These are phyloP conservation scores for Nemoura dubitans DNA, from an alignment of 2,888 invertebrate species.

Conservation along the genomic window DNA sequence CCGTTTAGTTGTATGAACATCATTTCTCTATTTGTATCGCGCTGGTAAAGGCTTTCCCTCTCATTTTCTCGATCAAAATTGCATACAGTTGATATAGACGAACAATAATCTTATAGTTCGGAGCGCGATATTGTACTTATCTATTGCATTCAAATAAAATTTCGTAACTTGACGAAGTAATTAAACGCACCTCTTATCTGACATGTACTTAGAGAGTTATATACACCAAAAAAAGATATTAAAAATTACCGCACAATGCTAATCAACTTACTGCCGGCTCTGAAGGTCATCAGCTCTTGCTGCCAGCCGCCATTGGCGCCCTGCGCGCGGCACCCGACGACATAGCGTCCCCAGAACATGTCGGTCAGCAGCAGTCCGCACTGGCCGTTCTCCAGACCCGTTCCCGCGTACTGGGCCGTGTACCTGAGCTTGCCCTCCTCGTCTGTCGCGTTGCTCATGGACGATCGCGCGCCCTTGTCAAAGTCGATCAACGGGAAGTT, in stretches of 20 bases:
- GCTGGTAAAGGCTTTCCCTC: too few relatives aligned
- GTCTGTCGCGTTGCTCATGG: not conserved
- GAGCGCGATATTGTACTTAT: too few relatives aligned
- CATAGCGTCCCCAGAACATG: conserved; percentile 9
- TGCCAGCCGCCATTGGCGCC: not conserved
- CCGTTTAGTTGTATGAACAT: too few relatives aligned
- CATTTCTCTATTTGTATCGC: too few relatives aligned
- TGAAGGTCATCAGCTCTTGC: not conserved
- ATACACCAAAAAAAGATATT: not conserved
- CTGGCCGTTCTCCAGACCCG: conserved; percentile 13
- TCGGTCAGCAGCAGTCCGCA: not conserved
- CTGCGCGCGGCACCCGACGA: conserved; percentile 1
- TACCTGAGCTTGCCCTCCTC: not conserved
- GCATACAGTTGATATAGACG: too few relatives aligned
- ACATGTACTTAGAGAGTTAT: too few relatives aligned
- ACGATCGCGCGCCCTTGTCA: not conserved
- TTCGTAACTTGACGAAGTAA: too few relatives aligned
- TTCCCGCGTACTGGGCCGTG: not conserved
- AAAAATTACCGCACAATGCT: too few relatives aligned
- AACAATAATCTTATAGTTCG: too few relatives aligned
- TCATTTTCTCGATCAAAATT: too few relatives aligned
- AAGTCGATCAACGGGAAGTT: conserved; percentile 10
- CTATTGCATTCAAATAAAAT: too few relatives aligned
- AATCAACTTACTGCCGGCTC: not conserved
- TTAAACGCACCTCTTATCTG: too few relatives aligned